A percentile compares a stretch with the other conserved stretches of the same genome.
Evolutionary conservation across 2,113 vertebrate species (phyloP).

Genomic region (Pavo muticus): DNA sequence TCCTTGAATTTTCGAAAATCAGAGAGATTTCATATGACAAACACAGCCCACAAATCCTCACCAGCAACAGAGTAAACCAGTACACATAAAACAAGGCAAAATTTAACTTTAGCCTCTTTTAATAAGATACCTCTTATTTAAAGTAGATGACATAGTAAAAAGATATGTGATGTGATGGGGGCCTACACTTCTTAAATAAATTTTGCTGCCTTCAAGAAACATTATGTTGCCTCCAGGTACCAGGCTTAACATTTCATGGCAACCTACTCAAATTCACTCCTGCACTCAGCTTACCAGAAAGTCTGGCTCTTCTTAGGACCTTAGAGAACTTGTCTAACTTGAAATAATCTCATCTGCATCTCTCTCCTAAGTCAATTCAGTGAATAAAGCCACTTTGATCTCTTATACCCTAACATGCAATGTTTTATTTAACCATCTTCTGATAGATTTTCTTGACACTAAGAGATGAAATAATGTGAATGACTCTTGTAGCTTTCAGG

Average conservation of each 20-base stretch:
- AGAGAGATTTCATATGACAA: background rate
- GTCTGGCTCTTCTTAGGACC: background rate
- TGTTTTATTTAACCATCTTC: background rate
- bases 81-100: background rate
- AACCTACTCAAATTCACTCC: background rate
- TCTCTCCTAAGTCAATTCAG: background rate
- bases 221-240: background rate
- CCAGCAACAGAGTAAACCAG: background rate
- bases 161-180: background rate
- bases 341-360: background rate
- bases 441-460: background rate
- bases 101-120: background rate
- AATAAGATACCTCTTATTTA: background rate
- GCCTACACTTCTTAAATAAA: background rate
- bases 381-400: background rate
- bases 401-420: background rate
- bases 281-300: background rate
- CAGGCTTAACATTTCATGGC: background rate
- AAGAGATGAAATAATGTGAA: background rate
- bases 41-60: background rate
- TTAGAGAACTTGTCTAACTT: background rate
- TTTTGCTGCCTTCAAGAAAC: background rate
- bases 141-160: background rate
- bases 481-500: background rate
- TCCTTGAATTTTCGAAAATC: background rate